Evolutionary conservation across 1,140 invertebrate genomes (phyloP).

Genomic region (Zaprionus camerounensis): DNA sequence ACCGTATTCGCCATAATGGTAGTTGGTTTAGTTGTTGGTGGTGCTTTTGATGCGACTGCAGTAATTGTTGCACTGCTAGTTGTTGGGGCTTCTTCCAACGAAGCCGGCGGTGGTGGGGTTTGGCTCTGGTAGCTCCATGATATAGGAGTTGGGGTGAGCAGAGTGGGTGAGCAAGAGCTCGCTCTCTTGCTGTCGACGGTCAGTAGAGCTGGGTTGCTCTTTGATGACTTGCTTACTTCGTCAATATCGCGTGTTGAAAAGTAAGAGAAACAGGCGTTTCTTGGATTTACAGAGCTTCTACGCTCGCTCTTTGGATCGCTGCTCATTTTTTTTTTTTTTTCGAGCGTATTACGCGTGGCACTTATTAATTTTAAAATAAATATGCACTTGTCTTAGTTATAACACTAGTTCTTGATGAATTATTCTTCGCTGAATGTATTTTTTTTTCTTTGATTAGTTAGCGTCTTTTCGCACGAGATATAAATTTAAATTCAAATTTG

Average conservation of each 20-base stretch:
- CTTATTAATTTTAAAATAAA: too few species aligned
- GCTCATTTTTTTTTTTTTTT: not conserved
- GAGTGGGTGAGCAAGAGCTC: not conserved
- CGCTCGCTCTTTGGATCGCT: not conserved
- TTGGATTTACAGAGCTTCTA: not conserved
- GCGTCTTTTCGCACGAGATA: too few species aligned
- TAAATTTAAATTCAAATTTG: too few species aligned
- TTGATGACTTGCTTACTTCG: not conserved
- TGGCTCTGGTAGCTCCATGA: not conserved
- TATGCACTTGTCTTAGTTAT: too few species aligned
- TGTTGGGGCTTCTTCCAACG: not conserved
- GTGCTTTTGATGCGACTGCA: not conserved
- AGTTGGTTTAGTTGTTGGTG: not conserved
- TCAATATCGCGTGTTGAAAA: not conserved
- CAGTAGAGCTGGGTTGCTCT: not conserved
- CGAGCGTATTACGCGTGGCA: not conserved
- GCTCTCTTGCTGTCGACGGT: not conserved
- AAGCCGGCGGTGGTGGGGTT: not conserved
- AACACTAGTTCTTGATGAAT: too few species aligned
- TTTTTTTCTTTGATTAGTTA: too few species aligned
- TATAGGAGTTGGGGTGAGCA: not conserved
- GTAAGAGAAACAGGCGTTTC: not conserved
- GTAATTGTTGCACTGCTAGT: not conserved
- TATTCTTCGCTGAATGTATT: too few species aligned
- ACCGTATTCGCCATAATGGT: not conserved